phyloP scores from a whole-genome alignment of 2,888 invertebrate genomes.

The Hecatera dysodea region DNA sequence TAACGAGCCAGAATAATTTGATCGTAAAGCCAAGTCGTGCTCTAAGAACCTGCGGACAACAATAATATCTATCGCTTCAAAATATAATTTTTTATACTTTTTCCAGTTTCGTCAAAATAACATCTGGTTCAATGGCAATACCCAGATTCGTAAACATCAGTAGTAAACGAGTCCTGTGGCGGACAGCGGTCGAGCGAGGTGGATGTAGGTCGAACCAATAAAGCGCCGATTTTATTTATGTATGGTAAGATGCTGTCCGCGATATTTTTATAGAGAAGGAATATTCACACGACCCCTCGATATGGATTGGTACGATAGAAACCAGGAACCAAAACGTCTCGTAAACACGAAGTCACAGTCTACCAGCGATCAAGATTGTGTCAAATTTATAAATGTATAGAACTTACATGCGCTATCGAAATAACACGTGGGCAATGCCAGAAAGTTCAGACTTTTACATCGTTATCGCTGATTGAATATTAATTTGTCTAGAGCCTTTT shows the following conservation, averaged over 20 bases:
- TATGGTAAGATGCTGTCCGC: constrained; percentile 25
- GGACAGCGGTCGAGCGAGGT: constrained; percentile 48
- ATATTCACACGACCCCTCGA: constrained; percentile 11
- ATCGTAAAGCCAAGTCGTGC: constrained; percentile 1
- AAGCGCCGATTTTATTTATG: constrained; percentile 40
- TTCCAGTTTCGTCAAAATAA: background rate
- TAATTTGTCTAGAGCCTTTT: background rate
- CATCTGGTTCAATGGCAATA: background rate
- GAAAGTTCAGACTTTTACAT: background rate
- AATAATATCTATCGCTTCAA: background rate
- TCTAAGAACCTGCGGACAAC: background rate
- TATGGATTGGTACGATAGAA: background rate
- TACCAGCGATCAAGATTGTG: too few species aligned
- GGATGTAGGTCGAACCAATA: constrained; percentile 43
- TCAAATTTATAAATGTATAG: background rate
- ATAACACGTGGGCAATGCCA: background rate
- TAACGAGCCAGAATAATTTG: constrained; percentile 16
- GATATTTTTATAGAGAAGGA: constrained; percentile 9
- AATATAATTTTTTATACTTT: background rate
- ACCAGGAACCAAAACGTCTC: background rate
- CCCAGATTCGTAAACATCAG: constrained; percentile 1
- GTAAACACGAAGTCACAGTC: background rate
- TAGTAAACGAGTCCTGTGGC: constrained; percentile 22
- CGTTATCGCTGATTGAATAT: background rate
- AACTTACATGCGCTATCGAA: background rate